Conservation (phyloP, 2,113 vertebrate species). For the Recurvirostra avosetta region DNA sequence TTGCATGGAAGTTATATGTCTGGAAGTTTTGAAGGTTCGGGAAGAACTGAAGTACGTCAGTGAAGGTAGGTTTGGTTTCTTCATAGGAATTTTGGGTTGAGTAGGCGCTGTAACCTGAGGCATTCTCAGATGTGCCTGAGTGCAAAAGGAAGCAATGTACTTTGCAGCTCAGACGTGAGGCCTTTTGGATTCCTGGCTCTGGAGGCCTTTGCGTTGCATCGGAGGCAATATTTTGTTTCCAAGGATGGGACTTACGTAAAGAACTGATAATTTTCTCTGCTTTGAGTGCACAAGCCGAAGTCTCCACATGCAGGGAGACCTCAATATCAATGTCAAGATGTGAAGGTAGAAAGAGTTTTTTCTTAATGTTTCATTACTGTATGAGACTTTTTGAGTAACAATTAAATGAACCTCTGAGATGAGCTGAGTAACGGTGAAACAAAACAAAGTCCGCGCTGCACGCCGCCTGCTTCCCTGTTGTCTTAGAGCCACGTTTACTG, state of each 20-base stretch:
- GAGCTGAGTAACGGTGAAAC: constrained; percentile 43
- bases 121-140: neutral
- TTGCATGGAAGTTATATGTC: accelerated
- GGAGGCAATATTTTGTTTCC: neutral
- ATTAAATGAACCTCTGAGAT: constrained; percentile 45
- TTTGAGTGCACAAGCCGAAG: neutral
- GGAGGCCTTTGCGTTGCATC: neutral
- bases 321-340: neutral
- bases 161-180: neutral
- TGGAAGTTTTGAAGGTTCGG: neutral
- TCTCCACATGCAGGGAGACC: neutral
- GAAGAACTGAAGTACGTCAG: neutral
- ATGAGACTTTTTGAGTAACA: constrained; percentile 8
- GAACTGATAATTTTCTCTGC: neutral
- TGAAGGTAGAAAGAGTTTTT: neutral
- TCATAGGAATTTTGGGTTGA: neutral
- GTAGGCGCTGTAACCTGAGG: neutral
- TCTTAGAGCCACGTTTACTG: constrained; percentile 22
- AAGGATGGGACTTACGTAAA: neutral
- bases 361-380: neutral
- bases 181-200: neutral
- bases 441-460: neutral
- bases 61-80: neutral
- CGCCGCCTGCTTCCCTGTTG: constrained; percentile 36
- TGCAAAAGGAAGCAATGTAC: neutral